A percentile compares a stretch with the other conserved stretches of the same genome.
phyloP scores from a whole-genome alignment of 2,113 vertebrate genomes.

The Dromas ardeola region DNA sequence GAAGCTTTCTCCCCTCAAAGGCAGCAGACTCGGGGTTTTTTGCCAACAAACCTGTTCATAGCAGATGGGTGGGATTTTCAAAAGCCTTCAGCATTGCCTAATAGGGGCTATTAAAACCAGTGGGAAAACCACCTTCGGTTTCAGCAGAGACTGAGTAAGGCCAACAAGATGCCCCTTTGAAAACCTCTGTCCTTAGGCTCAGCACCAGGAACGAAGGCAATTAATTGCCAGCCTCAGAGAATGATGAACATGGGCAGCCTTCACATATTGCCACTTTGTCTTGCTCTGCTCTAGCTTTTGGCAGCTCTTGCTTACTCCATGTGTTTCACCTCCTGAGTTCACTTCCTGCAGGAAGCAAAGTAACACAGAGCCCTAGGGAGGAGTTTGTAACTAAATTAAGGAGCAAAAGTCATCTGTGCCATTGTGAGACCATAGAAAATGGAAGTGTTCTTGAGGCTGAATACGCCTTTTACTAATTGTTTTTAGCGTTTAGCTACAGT shows the following conservation, averaged over 20 bases:
- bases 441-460: background rate
- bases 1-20: background rate
- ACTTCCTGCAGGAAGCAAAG: background rate
- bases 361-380: background rate
- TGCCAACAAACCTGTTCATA: background rate
- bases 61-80: background rate
- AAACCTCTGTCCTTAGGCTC: background rate
- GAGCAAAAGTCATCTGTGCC: background rate
- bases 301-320: background rate
- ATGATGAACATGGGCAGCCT: background rate
- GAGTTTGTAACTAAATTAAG: background rate
- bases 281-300: background rate
- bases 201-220: background rate
- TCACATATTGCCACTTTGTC: background rate
- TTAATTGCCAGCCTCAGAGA: background rate
- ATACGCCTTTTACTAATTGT: background rate
- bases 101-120: background rate
- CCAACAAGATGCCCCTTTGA: background rate
- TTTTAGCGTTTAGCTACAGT: background rate
- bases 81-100: background rate
- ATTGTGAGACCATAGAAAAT: background rate
- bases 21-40: background rate
- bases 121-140: background rate
- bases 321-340: background rate
- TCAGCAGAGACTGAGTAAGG: background rate